These are phyloP conservation scores for Penaeus vannamei DNA, from an alignment of 1,140 invertebrate species.

Conservation along the genomic window DNA sequence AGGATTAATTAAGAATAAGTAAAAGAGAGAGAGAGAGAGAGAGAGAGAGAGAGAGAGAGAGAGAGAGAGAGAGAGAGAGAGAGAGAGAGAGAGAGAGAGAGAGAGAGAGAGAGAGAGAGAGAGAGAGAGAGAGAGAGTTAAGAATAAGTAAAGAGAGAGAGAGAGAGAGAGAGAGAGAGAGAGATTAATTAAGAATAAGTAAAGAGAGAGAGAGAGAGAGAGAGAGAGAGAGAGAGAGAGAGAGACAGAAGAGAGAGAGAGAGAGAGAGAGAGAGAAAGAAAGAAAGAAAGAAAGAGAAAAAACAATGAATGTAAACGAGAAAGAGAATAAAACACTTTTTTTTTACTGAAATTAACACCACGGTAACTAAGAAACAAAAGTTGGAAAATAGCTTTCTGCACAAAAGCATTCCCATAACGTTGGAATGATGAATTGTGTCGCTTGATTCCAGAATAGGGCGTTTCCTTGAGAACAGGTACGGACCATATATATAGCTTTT, in stretches of 20 bases:
- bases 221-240: background rate
- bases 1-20: background rate
- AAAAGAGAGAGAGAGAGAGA: background rate
- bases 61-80: background rate
- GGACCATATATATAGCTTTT: too few relatives aligned
- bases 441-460: too few relatives aligned
- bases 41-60: background rate
- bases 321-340: too few relatives aligned
- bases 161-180: too few relatives aligned
- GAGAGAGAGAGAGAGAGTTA: constrained; percentile 19
- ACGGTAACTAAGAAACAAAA: too few relatives aligned
- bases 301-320: background rate
- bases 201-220: background rate
- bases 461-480: too few relatives aligned
- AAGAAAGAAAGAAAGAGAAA: background rate
- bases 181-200: too few relatives aligned
- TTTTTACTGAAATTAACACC: too few relatives aligned
- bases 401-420: too few relatives aligned
- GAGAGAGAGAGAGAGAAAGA: constrained; percentile 41
- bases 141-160: too few relatives aligned
- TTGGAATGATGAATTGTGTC: too few relatives aligned
- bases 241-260: background rate
- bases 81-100: constrained; percentile 13
- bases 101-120: constrained; percentile 10
- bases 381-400: too few relatives aligned